phyloP scores from a whole-genome alignment of 1,140 invertebrate genomes.

The Cherax destructor region DNA sequence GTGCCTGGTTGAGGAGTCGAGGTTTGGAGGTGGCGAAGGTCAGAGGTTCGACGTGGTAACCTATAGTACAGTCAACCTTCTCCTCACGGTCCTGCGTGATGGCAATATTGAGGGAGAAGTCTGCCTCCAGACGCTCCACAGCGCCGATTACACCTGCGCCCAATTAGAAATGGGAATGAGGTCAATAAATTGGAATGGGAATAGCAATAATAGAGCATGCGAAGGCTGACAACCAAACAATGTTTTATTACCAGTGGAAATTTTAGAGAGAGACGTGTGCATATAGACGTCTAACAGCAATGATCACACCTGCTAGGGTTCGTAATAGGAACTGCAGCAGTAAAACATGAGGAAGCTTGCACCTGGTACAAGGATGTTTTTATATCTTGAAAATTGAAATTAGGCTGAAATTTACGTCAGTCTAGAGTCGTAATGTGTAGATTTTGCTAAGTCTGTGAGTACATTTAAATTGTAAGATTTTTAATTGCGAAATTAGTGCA shows the following conservation, averaged over 20 bases:
- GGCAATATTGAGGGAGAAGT: constrained; percentile 56
- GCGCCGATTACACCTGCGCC: constrained; percentile 43
- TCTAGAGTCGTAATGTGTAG: too few relatives aligned
- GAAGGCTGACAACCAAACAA: background rate
- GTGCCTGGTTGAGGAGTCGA: constrained; percentile 31
- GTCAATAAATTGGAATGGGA: background rate
- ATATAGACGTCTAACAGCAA: too few relatives aligned
- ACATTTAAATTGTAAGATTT: too few relatives aligned
- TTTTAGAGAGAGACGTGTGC: background rate
- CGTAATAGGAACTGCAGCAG: too few relatives aligned
- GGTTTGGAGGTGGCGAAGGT: constrained; percentile 52
- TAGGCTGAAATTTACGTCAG: too few relatives aligned
- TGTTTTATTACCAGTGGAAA: background rate
- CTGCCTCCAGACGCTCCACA: constrained; percentile 55
- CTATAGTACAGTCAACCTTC: constrained; percentile 54
- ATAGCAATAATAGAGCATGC: background rate
- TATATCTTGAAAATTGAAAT: too few relatives aligned
- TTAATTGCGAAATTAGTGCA: too few relatives aligned
- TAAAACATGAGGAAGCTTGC: too few relatives aligned
- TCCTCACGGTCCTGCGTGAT: constrained; percentile 61
- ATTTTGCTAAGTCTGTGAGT: too few relatives aligned
- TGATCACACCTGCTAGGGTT: too few relatives aligned
- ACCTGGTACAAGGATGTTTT: too few relatives aligned
- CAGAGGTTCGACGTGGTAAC: constrained; percentile 54
- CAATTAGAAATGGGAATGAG: background rate